A percentile compares a stretch with the other conserved stretches of the same genome.
Evolutionary conservation across 2,797 vertebrate species (phyloP).

Genomic region (Decapterus maruadsi): DNA sequence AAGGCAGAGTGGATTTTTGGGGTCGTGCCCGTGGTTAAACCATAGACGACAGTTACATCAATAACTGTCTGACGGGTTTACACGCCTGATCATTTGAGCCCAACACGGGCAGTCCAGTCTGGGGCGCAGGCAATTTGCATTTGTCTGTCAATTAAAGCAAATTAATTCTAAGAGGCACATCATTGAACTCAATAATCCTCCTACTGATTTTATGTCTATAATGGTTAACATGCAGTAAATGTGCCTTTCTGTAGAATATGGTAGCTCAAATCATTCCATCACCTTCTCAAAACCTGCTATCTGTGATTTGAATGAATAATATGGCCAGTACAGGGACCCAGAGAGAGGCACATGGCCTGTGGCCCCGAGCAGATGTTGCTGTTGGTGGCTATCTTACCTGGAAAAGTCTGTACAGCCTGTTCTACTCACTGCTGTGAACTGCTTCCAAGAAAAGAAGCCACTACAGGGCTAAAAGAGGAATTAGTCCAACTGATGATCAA

Average conservation of each 20-base stretch:
- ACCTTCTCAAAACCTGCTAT: neutral
- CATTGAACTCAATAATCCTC: conserved; percentile 14
- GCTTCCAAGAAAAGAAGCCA: neutral
- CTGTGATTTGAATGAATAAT: neutral
- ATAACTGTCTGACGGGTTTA: conserved; percentile 69
- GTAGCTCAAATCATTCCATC: neutral
- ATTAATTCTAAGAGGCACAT: conserved; percentile 30
- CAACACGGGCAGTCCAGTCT: conserved; percentile 16
- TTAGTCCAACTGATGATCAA: neutral
- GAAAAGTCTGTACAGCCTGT: neutral
- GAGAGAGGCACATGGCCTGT: neutral
- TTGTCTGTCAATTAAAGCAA: conserved; percentile 23
- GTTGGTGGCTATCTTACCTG: neutral
- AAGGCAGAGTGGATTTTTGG: conserved; percentile 41
- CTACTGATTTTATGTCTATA: neutral
- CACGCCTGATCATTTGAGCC: conserved; percentile 43
- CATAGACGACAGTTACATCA: conserved; percentile 57
- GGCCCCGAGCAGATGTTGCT: neutral
- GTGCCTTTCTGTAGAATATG: neutral
- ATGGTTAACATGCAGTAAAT: neutral
- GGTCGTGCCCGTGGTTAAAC: conserved; percentile 45
- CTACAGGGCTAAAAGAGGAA: neutral
- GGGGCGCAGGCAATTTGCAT: conserved; percentile 35
- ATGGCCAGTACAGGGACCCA: neutral
- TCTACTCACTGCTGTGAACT: neutral